Conservation (phyloP, 2,797 vertebrate genomes). For the Chanos chanos region DNA sequence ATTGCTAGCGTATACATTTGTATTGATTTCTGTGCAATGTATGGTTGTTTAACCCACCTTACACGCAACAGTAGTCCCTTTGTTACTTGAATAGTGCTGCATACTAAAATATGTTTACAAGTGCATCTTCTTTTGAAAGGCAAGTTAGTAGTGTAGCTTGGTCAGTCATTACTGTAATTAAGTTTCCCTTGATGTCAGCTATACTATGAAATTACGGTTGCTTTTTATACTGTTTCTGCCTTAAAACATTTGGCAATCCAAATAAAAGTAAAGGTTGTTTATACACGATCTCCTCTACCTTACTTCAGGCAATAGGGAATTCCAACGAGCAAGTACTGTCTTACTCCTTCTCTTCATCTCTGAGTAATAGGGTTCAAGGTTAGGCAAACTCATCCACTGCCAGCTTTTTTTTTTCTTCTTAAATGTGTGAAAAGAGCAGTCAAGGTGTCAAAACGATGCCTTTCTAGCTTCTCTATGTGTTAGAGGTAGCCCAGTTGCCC, state of each 20-base stretch:
- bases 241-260: constrained; percentile 99
- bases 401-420: too few species aligned
- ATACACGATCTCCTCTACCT: constrained; percentile 48
- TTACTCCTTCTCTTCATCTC: too few species aligned
- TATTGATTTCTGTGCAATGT: constrained; percentile 71
- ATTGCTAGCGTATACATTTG: constrained; percentile 52
- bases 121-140: constrained; percentile 86
- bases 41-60: constrained; percentile 77
- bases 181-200: constrained; percentile 87
- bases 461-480: too few species aligned
- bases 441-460: too few species aligned
- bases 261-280: constrained; percentile 83
- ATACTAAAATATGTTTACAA: constrained; percentile 94
- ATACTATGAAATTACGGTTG: constrained; percentile 82
- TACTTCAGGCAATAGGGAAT: neutral
- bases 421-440: too few species aligned
- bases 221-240: constrained; percentile 98
- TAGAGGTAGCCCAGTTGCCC: too few species aligned
- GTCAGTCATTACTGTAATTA: constrained; percentile 86
- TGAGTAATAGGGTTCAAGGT: too few species aligned
- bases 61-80: constrained; percentile 84
- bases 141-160: constrained; percentile 85
- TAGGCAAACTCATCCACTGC: too few species aligned
- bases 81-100: constrained; percentile 96
- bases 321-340: neutral